These are phyloP conservation scores for Daptonema setosum DNA, from an alignment of 2,888 invertebrate species.

Conservation along the genomic window DNA sequence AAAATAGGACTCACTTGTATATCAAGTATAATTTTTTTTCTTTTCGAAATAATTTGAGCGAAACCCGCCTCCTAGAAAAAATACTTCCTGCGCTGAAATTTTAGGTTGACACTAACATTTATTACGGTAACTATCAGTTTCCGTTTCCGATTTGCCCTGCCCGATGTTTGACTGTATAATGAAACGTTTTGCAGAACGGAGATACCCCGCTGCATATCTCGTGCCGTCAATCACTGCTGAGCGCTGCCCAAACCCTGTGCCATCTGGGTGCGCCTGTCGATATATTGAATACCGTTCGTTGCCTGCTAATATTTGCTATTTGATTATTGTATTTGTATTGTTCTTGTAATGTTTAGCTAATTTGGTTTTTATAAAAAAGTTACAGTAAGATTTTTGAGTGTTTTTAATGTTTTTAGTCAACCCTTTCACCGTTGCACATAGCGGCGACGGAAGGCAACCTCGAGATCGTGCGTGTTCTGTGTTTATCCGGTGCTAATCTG, in stretches of 20 bases:
- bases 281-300: conserved; percentile 36
- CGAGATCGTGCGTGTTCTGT: conserved; percentile 46
- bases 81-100: no score
- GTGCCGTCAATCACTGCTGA: conserved; percentile 36
- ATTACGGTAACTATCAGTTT: no score
- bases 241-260: conserved; percentile 40
- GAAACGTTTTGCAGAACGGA: conserved; percentile 38
- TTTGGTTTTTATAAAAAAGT: not conserved
- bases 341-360: not conserved
- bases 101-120: no score
- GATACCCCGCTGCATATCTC: conserved; percentile 42
- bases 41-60: no score
- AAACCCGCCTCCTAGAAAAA: no score
- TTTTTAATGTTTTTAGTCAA: conserved; percentile 16
- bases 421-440: conserved; percentile 41
- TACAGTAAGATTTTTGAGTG: not conserved
- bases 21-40: no score
- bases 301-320: not conserved
- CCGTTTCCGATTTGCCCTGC: no score
- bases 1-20: no score
- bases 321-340: not conserved
- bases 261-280: conserved; percentile 42
- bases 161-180: no score
- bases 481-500: conserved; percentile 45
- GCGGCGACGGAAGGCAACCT: conserved; percentile 49